Evolutionary conservation across 2,797 vertebrate species (phyloP).

Genomic region (Melanogrammus aeglefinus): DNA sequence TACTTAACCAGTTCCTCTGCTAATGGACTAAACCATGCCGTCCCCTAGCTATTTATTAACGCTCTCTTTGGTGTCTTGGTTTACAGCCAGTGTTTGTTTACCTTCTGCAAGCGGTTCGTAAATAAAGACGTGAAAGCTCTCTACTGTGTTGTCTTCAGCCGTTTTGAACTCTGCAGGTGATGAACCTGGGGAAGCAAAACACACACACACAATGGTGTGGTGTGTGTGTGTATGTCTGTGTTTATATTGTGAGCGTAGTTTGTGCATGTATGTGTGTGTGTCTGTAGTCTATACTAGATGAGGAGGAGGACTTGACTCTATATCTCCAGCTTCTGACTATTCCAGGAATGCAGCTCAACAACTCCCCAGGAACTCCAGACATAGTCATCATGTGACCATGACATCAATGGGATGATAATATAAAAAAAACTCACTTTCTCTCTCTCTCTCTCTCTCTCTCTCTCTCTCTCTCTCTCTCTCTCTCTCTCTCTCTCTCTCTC

Average conservation of each 20-base stretch:
- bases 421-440: neutral
- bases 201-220: neutral
- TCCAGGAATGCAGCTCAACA: slow-evolving; percentile 59
- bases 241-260: neutral
- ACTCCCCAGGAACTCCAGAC: slow-evolving; percentile 30
- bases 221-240: neutral
- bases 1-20: neutral
- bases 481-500: too few species aligned
- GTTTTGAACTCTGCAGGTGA: too few species aligned
- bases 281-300: neutral
- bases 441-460: neutral
- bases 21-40: neutral
- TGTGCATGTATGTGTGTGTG: neutral
- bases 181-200: neutral
- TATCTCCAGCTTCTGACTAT: slow-evolving; percentile 30
- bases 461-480: neutral
- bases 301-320: neutral
- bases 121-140: neutral
- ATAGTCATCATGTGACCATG: slow-evolving; percentile 26
- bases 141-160: too few species aligned
- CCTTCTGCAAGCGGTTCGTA: neutral
- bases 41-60: slow-evolving; percentile 18
- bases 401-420: slow-evolving; percentile 30
- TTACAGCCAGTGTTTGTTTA: neutral
- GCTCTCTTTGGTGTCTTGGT: neutral